These are phyloP conservation scores for Melanocharis versteri DNA, from an alignment of 2,113 vertebrate species.

Conservation along the genomic window DNA sequence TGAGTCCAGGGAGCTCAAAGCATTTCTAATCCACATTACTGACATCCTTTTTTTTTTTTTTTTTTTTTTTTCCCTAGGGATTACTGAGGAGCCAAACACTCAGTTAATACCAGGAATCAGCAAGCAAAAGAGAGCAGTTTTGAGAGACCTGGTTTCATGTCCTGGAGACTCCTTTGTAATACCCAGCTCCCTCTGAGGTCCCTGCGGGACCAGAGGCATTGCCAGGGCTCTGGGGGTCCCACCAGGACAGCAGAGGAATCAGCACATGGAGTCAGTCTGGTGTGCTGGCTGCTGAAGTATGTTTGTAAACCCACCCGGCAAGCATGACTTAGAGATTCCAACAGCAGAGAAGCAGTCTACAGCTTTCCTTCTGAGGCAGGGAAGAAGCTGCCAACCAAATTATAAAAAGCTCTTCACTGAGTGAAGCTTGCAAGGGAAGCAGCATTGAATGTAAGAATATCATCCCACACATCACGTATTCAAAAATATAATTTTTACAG, in stretches of 20 bases:
- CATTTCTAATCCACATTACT: not conserved
- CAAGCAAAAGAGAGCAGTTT: not conserved
- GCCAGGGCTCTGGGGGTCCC: not conserved
- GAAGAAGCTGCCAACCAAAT: not conserved
- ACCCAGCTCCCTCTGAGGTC: not conserved
- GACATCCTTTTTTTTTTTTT: not conserved
- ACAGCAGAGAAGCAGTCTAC: not conserved
- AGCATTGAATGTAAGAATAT: not conserved
- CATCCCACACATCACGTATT: not conserved
- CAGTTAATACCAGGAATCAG: not conserved
- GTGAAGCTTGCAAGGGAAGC: not conserved
- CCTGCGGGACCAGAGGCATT: accelerated
- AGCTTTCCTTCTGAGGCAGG: not conserved
- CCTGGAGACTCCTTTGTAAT: not conserved
- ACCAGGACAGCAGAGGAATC: not conserved
- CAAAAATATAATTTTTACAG: not conserved
- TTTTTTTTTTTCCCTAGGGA: not conserved
- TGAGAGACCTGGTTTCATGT: not conserved
- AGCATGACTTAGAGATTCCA: not conserved
- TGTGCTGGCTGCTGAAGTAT: not conserved
- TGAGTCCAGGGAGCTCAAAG: not conserved
- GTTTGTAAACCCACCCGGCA: not conserved
- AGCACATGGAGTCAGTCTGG: not conserved
- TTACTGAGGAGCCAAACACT: not conserved
- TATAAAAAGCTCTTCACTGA: not conserved